These are phyloP conservation scores for Sciurus vulgaris DNA, from an alignment of 2,797 vertebrate species.

Conservation along the genomic window DNA sequence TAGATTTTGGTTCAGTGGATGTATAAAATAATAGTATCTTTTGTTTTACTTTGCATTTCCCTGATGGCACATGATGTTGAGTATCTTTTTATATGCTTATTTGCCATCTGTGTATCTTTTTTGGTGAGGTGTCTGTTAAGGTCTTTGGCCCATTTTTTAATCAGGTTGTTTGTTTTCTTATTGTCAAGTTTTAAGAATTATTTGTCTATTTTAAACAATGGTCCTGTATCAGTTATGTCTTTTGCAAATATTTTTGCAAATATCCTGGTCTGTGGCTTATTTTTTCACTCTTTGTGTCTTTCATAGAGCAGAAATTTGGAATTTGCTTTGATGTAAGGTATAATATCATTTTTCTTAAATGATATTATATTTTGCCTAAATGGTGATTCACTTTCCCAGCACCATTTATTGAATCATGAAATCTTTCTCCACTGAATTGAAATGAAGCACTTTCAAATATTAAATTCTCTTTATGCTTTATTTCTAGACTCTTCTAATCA, in stretches of 20 bases:
- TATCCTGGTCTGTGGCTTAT: neutral
- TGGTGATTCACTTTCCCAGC: neutral
- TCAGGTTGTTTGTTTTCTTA: neutral
- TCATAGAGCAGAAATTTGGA: conserved; percentile 22
- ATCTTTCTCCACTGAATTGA: conserved; percentile 39
- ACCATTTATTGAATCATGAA: conserved; percentile 16
- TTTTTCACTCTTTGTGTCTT: conserved; percentile 4
- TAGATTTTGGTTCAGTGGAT: neutral
- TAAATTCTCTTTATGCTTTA: conserved; percentile 14
- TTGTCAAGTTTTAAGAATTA: neutral
- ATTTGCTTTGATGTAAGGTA: conserved; percentile 44
- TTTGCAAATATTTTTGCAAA: neutral
- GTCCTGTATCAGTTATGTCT: neutral
- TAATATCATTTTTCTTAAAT: conserved; percentile 35
- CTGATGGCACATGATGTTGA: neutral
- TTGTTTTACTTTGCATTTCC: neutral
- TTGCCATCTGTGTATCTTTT: neutral
- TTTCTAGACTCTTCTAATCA: conserved; percentile 40
- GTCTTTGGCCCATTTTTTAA: neutral
- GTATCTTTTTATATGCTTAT: neutral
- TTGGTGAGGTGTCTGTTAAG: neutral
- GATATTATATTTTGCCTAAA: conserved; percentile 24
- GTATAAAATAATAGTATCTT: neutral
- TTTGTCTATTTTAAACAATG: neutral
- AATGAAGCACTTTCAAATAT: neutral